Percentiles rank a stretch among this genome's conserved stretches.
These are phyloP conservation scores for Bovichtus diacanthus DNA, from an alignment of 2,797 vertebrate species.

Conservation along the genomic window DNA sequence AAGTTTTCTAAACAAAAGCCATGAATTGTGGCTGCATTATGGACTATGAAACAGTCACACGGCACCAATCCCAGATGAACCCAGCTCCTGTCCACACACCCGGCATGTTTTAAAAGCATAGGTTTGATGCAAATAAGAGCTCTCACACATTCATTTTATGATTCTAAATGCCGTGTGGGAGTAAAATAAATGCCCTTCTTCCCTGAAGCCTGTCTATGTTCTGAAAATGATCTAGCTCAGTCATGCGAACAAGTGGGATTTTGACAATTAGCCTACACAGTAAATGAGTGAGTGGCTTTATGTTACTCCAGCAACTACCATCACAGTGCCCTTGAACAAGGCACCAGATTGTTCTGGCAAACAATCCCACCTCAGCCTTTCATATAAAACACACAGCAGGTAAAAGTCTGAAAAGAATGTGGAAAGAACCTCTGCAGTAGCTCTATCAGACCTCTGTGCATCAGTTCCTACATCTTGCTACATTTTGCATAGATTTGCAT, in stretches of 20 bases:
- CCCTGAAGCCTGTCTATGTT: conserved; percentile 44
- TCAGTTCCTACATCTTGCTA: conserved; percentile 2
- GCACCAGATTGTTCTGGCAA: background rate
- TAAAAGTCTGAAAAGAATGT: background rate
- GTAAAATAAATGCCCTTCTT: conserved; percentile 52
- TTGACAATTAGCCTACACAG: conserved; percentile 34
- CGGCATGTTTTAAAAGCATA: conserved; percentile 54
- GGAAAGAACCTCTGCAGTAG: background rate
- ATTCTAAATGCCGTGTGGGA: conserved; percentile 62
- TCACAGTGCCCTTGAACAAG: conserved; percentile 18
- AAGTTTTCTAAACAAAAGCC: conserved; percentile 24
- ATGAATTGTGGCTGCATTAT: background rate
- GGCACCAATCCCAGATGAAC: conserved; percentile 26
- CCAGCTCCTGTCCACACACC: conserved; percentile 34
- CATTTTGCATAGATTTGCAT: conserved; percentile 70
- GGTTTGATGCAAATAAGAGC: conserved; percentile 54
- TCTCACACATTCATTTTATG: conserved; percentile 41
- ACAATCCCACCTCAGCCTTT: too few relatives aligned
- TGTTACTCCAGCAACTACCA: conserved; percentile 11
- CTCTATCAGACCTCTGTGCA: conserved; percentile 5
- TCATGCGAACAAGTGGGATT: conserved; percentile 59
- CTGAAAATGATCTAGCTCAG: conserved; percentile 46
- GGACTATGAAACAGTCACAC: background rate
- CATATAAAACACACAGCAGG: background rate
- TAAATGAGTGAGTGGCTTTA: conserved; percentile 23